Conservation (phyloP, 1,140 invertebrate species). For the Lutraria rhynchaena region DNA sequence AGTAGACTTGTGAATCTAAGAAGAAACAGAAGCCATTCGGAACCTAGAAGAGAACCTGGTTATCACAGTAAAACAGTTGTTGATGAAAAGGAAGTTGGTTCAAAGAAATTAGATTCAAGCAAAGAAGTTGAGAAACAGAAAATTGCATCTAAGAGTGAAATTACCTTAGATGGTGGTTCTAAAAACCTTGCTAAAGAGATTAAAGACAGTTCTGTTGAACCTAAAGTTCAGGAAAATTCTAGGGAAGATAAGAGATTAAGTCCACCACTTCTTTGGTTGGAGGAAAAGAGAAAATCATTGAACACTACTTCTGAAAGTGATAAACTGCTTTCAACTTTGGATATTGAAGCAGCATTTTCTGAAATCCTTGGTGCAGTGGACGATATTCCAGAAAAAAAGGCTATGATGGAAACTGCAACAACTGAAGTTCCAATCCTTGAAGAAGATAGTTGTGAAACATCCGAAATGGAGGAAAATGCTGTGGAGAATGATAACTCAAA, state of each 20-base stretch:
- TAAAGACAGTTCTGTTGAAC: background rate
- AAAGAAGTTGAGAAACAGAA: background rate
- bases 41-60: background rate
- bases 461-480: conserved; percentile 22
- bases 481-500: background rate
- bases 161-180: no score
- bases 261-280: conserved; percentile 60
- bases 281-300: conserved; percentile 63
- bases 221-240: background rate
- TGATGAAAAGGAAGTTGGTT: background rate
- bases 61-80: background rate
- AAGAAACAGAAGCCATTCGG: conserved; percentile 29
- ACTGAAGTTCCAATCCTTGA: conserved; percentile 32
- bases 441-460: conserved; percentile 32
- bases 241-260: conserved; percentile 19
- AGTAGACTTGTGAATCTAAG: conserved; percentile 29
- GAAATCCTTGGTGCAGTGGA: conserved; percentile 69
- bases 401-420: conserved; percentile 13
- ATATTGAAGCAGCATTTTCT: conserved; percentile 68
- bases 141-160: background rate
- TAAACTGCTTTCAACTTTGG: conserved; percentile 61
- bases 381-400: conserved; percentile 29
- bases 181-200: background rate
- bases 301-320: conserved; percentile 53
- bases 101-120: no score